phyloP scores from a whole-genome alignment of 2,888 invertebrate species.

The Tachina lurida region DNA sequence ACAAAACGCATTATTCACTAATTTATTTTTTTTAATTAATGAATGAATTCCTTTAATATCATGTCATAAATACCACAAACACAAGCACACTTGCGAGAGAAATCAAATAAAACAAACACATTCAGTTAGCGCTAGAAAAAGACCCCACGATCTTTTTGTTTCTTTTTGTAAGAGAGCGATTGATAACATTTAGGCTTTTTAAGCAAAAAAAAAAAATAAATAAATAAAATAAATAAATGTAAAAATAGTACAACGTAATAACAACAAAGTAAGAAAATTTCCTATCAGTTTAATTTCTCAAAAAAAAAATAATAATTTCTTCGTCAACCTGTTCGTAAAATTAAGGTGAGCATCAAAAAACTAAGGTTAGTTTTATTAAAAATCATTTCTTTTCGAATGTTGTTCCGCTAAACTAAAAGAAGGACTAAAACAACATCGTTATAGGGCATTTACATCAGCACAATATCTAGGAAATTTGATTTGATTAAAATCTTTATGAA shows the following conservation, averaged over 20 bases:
- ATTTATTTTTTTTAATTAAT: not conserved
- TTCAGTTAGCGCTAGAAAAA: not conserved
- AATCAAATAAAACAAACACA: conserved; percentile 29
- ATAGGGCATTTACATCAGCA: too few relatives aligned
- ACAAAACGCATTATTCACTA: too few relatives aligned
- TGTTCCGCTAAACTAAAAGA: too few relatives aligned
- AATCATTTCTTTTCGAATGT: not conserved
- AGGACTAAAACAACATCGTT: too few relatives aligned
- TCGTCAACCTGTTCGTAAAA: conserved; percentile 26
- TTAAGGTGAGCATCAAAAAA: not conserved
- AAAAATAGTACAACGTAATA: conserved; percentile 32
- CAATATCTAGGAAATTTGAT: too few relatives aligned
- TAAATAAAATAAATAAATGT: too few relatives aligned
- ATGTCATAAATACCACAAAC: conserved; percentile 12
- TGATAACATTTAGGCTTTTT: conserved; percentile 36
- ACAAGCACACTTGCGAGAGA: not conserved
- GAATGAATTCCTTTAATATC: conserved; percentile 21
- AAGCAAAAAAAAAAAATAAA: conserved; percentile 2
- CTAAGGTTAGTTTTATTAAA: not conserved
- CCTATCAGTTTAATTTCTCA: conserved; percentile 35
- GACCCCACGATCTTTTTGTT: not conserved
- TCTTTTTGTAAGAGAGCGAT: not conserved
- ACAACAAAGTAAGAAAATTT: conserved; percentile 42
- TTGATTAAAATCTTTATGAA: too few relatives aligned
- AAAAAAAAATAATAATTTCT: not conserved